Base-by-base conservation (phyloP, 2,888 invertebrate genomes). In the Netelia melanura region DNA sequence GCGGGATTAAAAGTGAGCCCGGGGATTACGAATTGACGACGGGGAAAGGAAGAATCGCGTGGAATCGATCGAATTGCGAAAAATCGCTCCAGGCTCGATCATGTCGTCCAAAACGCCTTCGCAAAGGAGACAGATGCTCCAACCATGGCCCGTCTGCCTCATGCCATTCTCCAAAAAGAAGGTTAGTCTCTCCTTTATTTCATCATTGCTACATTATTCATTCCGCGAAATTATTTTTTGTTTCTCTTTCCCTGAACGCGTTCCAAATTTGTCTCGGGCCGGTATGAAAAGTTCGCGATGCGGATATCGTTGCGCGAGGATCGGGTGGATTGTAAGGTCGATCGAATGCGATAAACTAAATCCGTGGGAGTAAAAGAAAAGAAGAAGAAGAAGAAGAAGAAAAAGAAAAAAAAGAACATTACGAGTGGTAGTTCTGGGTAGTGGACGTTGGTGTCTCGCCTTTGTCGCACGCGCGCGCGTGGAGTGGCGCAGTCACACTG, bases 111-210 rank as follows among this genome's bases (percentile, higher is more conserved):
- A 43, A 52, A 75, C 71, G 10, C 72, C 91, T 91, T 88, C 91
- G 76, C 86, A 86, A 61, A 91, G 92, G 78, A 90, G 91, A 83
- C 92, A 92, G 85, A 93, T 93, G 86, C 92, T 93, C 90, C 93
- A 93, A 83, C 93, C 93, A 91, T 93, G 93, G 93, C 93, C 93
- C 23, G 85, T 93, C 71, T 93, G 93, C 82, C 87, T 93, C 62
- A 85, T 91, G 88, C 87, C 91, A 67, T 90, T 91, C 83, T 82
- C 90, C 79, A 92, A 89, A 86, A 80, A 86, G 81, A 93, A 92
- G 92, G 93, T 93, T 89, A 91, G 92, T 81, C 68, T 61, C 54
- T 23, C 14, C 17, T n/a, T 8, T 78, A 14, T 23, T 75, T 17
- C 9, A 38, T 54, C 54, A 52, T 25, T 71, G 43, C 1, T 48